These are phyloP conservation scores for Agrypnus murinus DNA, from an alignment of 2,888 invertebrate genomes.

Conservation along the genomic window DNA sequence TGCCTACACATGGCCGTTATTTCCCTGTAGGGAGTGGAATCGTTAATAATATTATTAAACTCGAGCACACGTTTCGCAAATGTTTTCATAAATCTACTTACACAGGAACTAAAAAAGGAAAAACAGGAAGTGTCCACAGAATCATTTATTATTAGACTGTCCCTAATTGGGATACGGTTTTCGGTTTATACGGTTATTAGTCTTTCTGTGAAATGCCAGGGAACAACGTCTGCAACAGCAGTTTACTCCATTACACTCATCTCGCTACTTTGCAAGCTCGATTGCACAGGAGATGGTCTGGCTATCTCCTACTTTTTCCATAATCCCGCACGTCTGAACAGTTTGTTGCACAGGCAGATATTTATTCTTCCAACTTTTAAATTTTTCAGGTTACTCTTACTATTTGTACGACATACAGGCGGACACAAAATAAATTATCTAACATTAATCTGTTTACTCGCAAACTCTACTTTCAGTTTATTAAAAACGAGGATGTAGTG, in stretches of 20 bases:
- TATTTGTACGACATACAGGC: conserved; percentile 3
- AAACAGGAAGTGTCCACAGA: conserved; percentile 24
- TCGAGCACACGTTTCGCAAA: conserved; percentile 6
- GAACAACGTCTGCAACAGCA: conserved; percentile 46
- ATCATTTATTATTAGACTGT: conserved; percentile 42
- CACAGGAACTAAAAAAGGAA: conserved; percentile 4
- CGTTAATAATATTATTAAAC: conserved; percentile 7
- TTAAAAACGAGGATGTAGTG: conserved; percentile 22
- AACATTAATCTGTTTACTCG: conserved; percentile 23
- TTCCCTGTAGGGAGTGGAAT: background rate
- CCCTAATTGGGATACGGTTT: conserved; percentile 47
- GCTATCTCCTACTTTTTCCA: background rate
- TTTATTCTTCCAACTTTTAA: background rate
- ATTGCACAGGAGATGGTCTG: conserved; percentile 31
- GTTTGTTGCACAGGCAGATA: background rate
- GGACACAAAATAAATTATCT: conserved; percentile 18
- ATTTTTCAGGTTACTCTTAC: background rate
- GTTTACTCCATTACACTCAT: conserved; percentile 48
- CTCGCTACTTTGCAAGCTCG: conserved; percentile 42
- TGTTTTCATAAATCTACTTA: conserved; percentile 21
- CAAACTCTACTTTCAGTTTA: conserved; percentile 18
- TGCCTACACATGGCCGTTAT: background rate
- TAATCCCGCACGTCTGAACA: background rate
- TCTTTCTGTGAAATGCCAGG: conserved; percentile 42
- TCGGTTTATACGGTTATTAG: conserved; percentile 45